A percentile compares a stretch with the other conserved stretches of the same genome.
Evolutionary conservation across 2,888 invertebrate species (phyloP).

Genomic region (Diplolepis rosae): DNA sequence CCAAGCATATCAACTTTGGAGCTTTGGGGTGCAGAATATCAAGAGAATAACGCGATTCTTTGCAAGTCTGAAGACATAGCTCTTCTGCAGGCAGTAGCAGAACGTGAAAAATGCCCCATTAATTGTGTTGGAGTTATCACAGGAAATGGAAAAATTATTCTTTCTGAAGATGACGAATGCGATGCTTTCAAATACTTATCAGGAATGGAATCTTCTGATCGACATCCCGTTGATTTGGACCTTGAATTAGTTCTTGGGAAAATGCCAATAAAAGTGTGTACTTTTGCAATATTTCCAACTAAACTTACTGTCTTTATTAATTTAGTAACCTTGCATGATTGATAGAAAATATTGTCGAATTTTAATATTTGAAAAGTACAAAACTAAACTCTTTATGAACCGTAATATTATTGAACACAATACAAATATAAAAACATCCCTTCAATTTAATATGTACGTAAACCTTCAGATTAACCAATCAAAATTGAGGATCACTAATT

Average conservation of each 20-base stretch:
- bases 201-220: conserved; percentile 70
- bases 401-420: background rate
- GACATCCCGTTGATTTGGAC: conserved; percentile 90
- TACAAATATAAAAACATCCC: too few relatives aligned
- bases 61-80: conserved; percentile 81
- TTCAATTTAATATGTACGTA: too few relatives aligned
- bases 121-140: conserved; percentile 95
- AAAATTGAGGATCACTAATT: too few relatives aligned
- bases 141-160: conserved; percentile 85
- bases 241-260: conserved; percentile 91
- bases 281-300: background rate
- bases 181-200: conserved; percentile 73
- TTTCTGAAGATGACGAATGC: conserved; percentile 78
- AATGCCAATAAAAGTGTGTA: conserved; percentile 84
- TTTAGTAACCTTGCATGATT: too few relatives aligned
- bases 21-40: conserved; percentile 99
- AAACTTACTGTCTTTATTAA: too few relatives aligned
- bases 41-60: conserved; percentile 94
- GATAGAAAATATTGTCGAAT: background rate
- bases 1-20: conserved; percentile 94
- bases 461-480: too few relatives aligned
- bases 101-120: conserved; percentile 93
- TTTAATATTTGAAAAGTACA: background rate
- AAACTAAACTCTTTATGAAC: background rate
- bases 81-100: conserved; percentile 82